Evolutionary conservation across 2,888 invertebrate species (phyloP).

Genomic region (Eudemis profundana): DNA sequence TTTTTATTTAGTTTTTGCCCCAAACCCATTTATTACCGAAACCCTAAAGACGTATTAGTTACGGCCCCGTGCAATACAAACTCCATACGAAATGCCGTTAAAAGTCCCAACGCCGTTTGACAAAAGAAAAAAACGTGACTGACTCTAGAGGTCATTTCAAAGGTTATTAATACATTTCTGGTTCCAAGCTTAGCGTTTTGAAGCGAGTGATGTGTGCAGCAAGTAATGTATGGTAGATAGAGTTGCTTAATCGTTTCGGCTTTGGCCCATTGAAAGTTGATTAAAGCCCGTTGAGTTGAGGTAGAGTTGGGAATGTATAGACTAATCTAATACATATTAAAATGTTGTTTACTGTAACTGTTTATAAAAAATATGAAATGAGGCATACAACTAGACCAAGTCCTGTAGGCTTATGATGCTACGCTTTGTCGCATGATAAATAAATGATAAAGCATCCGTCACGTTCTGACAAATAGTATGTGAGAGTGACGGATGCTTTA

Average conservation of each 20-base stretch:
- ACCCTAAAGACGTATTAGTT: conserved; percentile 76
- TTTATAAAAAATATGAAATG: too few relatives aligned
- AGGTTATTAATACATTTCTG: conserved; percentile 9
- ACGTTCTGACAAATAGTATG: too few relatives aligned
- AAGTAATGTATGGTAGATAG: not conserved
- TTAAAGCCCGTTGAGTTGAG: not conserved
- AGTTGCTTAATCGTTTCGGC: conserved; percentile 3
- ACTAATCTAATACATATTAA: too few relatives aligned
- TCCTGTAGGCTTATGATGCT: too few relatives aligned
- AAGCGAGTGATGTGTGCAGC: not conserved
- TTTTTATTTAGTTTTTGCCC: conserved; percentile 70
- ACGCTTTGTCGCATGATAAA: too few relatives aligned
- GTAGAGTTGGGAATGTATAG: conserved; percentile 23
- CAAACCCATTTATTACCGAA: conserved; percentile 53
- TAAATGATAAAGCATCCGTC: too few relatives aligned
- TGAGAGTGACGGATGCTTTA: too few relatives aligned
- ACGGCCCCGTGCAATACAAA: conserved; percentile 66
- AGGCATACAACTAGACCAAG: too few relatives aligned
- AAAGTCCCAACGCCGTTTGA: conserved; percentile 33
- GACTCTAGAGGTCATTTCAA: not conserved
- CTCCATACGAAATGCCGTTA: conserved; percentile 37
- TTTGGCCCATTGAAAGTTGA: conserved; percentile 1
- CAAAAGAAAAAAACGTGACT: conserved; percentile 24
- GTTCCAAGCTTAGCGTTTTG: not conserved
- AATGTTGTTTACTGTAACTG: too few relatives aligned